These are phyloP conservation scores for Morinoia aosen DNA, from an alignment of 2,888 invertebrate genomes.

Conservation along the genomic window DNA sequence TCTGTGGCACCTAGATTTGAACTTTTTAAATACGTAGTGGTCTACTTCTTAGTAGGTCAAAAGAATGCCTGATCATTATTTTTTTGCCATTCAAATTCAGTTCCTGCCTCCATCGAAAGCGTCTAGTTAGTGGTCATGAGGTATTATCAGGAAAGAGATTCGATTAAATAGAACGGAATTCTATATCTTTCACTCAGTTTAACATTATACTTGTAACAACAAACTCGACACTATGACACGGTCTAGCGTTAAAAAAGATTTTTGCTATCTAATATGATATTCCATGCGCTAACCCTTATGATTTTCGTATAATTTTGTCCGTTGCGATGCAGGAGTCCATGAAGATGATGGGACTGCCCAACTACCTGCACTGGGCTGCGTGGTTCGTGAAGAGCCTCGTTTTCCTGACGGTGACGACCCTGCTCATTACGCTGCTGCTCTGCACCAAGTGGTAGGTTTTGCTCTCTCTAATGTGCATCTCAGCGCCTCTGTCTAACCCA, in stretches of 20 bases:
- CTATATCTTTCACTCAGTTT: neutral
- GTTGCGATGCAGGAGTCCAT: conserved; percentile 80
- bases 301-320: neutral
- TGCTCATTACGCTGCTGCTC: conserved; percentile 72
- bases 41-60: too few species aligned
- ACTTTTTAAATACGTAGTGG: too few species aligned
- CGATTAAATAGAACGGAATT: too few species aligned
- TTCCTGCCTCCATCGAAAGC: too few species aligned
- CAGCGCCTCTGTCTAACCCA: conserved; percentile 82
- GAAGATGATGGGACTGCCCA: conserved; percentile 91
- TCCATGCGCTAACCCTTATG: neutral
- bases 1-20: too few species aligned
- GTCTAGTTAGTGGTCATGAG: too few species aligned
- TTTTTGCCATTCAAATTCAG: too few species aligned
- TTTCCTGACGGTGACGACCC: conserved; percentile 78
- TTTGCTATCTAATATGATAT: neutral
- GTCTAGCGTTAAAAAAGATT: neutral
- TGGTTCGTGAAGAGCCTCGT: conserved; percentile 87
- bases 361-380: conserved; percentile 88
- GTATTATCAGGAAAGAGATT: too few species aligned
- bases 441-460: conserved; percentile 69
- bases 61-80: too few species aligned
- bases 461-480: conserved; percentile 80
- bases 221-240: neutral
- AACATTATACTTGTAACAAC: neutral